Percentiles rank a stretch among this genome's conserved stretches.
These are phyloP conservation scores for Bolinopsis microptera DNA, from an alignment of 37 sponge, comb jelly and placozoan species.

Conservation along the genomic window DNA sequence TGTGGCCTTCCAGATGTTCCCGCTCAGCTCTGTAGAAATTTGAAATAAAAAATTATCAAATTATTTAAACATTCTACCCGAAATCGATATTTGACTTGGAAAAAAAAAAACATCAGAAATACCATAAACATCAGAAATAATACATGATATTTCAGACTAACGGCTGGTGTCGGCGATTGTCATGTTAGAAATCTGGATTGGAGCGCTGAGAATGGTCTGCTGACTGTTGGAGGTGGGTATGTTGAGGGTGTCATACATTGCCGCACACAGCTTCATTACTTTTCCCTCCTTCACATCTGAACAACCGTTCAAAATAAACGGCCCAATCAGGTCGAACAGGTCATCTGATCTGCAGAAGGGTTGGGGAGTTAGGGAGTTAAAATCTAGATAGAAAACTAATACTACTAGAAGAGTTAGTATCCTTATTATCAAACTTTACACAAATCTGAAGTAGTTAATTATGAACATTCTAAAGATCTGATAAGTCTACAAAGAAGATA, in stretches of 20 bases:
- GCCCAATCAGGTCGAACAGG: conserved; percentile 41
- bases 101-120: too few relatives aligned
- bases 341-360: conserved; percentile 35
- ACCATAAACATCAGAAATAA: too few relatives aligned
- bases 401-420: background rate
- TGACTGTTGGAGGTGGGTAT: background rate
- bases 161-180: background rate
- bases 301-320: conserved; percentile 45
- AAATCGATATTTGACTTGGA: too few relatives aligned
- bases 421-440: too few relatives aligned
- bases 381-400: background rate
- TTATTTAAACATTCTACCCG: too few relatives aligned
- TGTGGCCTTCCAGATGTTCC: conserved; percentile 42
- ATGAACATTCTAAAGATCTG: too few relatives aligned
- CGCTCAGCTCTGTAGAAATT: conserved; percentile 45
- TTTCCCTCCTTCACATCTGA: conserved; percentile 46
- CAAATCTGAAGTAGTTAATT: too few relatives aligned
- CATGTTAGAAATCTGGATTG: conserved; percentile 51
- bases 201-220: conserved; percentile 34
- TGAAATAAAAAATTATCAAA: too few relatives aligned
- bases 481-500: too few relatives aligned
- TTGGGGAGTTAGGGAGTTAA: too few relatives aligned
- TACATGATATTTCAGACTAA: too few relatives aligned
- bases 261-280: conserved; percentile 19
- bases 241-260: background rate